phyloP scores from a whole-genome alignment of 2,113 vertebrate genomes.

The Onychostruthus taczanowskii region DNA sequence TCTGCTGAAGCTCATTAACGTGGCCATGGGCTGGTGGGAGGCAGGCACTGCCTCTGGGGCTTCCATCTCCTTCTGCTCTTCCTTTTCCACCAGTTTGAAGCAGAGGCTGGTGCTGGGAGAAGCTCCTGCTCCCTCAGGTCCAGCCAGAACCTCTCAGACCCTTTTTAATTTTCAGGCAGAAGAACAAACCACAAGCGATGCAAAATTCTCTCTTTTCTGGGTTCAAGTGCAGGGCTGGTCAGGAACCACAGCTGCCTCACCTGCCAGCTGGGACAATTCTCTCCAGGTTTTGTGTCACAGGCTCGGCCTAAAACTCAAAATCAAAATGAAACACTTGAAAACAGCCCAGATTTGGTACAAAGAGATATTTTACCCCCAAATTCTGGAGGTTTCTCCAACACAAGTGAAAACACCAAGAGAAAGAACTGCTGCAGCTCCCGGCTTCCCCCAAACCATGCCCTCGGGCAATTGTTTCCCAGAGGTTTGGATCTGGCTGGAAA shows the following conservation, averaged over 20 bases:
- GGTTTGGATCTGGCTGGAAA: slow-evolving; percentile 14
- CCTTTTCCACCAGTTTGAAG: not conserved
- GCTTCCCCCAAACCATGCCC: not conserved
- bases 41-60: not conserved
- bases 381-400: not conserved
- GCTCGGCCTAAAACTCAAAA: not conserved
- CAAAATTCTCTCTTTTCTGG: not conserved
- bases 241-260: not conserved
- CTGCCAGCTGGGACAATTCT: not conserved
- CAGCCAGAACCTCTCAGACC: not conserved
- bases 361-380: not conserved
- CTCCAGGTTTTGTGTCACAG: not conserved
- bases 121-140: not conserved
- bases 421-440: not conserved
- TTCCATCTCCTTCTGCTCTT: not conserved
- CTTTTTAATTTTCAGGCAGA: not conserved
- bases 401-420: not conserved
- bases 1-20: not conserved
- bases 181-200: not conserved
- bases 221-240: accelerated
- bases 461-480: not conserved
- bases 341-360: not conserved
- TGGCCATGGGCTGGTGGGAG: not conserved
- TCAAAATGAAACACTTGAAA: not conserved
- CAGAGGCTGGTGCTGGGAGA: not conserved